These are phyloP conservation scores for Melanotaenia duboulayi DNA, from an alignment of 2,113 vertebrate species.

Conservation along the genomic window DNA sequence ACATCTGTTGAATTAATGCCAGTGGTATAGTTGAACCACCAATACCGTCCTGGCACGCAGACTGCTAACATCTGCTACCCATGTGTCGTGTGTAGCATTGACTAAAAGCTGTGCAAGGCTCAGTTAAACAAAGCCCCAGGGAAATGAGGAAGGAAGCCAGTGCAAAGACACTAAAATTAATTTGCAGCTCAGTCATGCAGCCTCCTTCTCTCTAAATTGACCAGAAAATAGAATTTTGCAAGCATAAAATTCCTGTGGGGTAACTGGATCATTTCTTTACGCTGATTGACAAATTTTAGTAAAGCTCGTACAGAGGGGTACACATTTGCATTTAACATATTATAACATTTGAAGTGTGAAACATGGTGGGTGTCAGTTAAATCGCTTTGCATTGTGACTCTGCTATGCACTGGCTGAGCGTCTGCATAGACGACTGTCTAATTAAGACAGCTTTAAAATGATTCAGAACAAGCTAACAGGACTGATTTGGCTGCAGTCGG, in stretches of 20 bases:
- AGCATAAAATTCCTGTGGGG: constrained; percentile 63
- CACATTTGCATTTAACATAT: constrained; percentile 48
- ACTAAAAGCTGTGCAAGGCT: constrained; percentile 51
- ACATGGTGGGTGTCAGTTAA: constrained; percentile 63
- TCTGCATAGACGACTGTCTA: constrained; percentile 50
- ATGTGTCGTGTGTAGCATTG: constrained; percentile 35
- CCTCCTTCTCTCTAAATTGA: constrained; percentile 59
- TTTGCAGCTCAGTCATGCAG: constrained; percentile 70
- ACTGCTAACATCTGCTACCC: constrained; percentile 61
- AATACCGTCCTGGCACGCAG: constrained; percentile 25
- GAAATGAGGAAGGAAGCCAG: constrained; percentile 57
- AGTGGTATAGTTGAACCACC: constrained; percentile 16
- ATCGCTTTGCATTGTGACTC: constrained; percentile 35
- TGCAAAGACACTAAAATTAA: constrained; percentile 64
- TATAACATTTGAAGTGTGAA: constrained; percentile 56
- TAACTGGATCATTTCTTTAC: constrained; percentile 66
- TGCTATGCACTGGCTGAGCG: constrained; percentile 27
- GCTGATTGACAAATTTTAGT: constrained; percentile 57
- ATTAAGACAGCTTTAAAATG: constrained; percentile 60
- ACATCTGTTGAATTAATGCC: constrained; percentile 37
- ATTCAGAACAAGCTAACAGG: constrained; percentile 37
- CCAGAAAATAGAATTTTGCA: constrained; percentile 70
- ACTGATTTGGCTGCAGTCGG: constrained; percentile 15
- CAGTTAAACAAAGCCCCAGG: constrained; percentile 57
- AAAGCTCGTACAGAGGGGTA: constrained; percentile 58